A percentile compares a stretch with the other conserved stretches of the same genome.
These are phyloP conservation scores for Agrochola lota DNA, from an alignment of 2,888 invertebrate species.

Conservation along the genomic window DNA sequence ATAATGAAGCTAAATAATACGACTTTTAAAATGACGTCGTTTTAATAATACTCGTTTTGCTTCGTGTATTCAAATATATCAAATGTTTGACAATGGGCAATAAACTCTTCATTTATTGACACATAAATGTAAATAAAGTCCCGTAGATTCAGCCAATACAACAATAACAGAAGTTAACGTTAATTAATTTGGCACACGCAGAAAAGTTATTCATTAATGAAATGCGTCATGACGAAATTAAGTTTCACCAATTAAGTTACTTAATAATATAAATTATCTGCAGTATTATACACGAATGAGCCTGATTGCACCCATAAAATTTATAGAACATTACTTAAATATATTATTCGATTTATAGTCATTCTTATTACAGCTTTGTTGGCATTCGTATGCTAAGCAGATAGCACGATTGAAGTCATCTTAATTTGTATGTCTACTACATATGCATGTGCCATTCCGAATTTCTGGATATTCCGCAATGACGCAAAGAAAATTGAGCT, in stretches of 20 bases:
- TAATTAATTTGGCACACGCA: conserved; percentile 56
- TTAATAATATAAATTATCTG: conserved; percentile 50
- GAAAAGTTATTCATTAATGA: conserved; percentile 56
- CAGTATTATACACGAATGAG: conserved; percentile 40
- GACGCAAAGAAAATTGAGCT: conserved; percentile 64
- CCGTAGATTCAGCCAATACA: conserved; percentile 33
- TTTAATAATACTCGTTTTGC: conserved; percentile 58
- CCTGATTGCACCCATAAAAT: conserved; percentile 45
- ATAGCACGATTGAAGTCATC: conserved; percentile 69
- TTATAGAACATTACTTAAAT: conserved; percentile 53
- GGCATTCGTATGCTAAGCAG: conserved; percentile 63
- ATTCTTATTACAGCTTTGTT: conserved; percentile 56
- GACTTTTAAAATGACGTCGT: conserved; percentile 58
- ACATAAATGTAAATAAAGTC: conserved; percentile 33
- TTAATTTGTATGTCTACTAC: conserved; percentile 69
- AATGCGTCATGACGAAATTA: conserved; percentile 58
- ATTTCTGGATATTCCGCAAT: conserved; percentile 60
- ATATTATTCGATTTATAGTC: conserved; percentile 54
- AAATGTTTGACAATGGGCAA: conserved; percentile 45
- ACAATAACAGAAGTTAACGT: conserved; percentile 50
- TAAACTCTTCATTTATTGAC: conserved; percentile 43
- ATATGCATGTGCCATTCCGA: conserved; percentile 70
- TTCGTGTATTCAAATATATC: conserved; percentile 36
- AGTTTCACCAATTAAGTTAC: conserved; percentile 48
- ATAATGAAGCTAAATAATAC: conserved; percentile 66